phyloP scores from a whole-genome alignment of 23 tunicate genomes.

The Ascidia mentula region DNA sequence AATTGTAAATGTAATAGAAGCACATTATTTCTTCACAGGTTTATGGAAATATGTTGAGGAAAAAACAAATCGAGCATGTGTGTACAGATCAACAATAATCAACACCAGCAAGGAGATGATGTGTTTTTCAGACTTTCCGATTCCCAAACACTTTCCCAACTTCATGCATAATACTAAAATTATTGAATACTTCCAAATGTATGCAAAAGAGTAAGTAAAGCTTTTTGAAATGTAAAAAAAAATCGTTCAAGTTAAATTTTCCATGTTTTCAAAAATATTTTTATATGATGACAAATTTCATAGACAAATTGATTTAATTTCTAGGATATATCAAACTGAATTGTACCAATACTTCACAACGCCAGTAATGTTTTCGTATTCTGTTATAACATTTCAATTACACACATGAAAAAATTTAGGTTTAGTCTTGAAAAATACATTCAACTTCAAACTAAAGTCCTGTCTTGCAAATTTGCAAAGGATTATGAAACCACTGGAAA shows the following conservation, averaged over 20 bases:
- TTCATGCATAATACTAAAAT: slow-evolving; percentile 81
- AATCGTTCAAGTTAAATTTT: too few relatives aligned
- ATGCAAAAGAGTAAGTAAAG: slow-evolving; percentile 1
- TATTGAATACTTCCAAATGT: slow-evolving; percentile 57
- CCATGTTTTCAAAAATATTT: too few relatives aligned
- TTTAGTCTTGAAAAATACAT: slow-evolving; percentile 48
- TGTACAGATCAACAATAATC: slow-evolving; percentile 68
- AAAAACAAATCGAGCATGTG: slow-evolving; percentile 42
- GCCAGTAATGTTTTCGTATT: too few relatives aligned
- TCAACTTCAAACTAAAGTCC: slow-evolving; percentile 50
- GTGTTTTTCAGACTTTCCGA: slow-evolving; percentile 81
- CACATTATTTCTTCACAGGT: too few relatives aligned
- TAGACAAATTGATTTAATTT: too few relatives aligned
- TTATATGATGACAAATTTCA: too few relatives aligned
- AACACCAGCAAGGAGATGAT: slow-evolving; percentile 93
- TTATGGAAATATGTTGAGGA: slow-evolving; percentile 68
- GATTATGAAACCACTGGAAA: slow-evolving; percentile 58
- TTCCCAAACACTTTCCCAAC: slow-evolving; percentile 85
- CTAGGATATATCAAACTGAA: too few relatives aligned
- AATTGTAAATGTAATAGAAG: too few relatives aligned
- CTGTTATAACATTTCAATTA: too few relatives aligned
- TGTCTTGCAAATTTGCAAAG: slow-evolving; percentile 26
- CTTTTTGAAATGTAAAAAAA: too few relatives aligned
- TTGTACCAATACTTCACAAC: too few relatives aligned
- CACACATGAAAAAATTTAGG: too few relatives aligned